Conservation (phyloP, 2,797 vertebrate species). For the Poeciliopsis presidionis region DNA sequence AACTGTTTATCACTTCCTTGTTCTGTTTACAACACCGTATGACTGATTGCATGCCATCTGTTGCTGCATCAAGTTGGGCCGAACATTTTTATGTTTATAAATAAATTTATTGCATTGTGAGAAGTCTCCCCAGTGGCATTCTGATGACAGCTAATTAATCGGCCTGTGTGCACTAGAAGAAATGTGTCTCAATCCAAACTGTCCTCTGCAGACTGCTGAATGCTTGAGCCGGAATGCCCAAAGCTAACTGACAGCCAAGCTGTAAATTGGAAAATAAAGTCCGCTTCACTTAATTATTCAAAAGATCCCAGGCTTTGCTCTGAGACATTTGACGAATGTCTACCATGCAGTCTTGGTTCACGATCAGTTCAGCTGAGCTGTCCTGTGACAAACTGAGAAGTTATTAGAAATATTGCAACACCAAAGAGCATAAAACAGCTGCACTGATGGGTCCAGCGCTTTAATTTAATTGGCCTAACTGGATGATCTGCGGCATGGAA, state of each 20-base stretch:
- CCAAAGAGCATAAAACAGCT: not conserved
- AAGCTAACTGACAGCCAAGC: slow-evolving; percentile 41
- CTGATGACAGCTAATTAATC: slow-evolving; percentile 71
- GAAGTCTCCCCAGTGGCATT: slow-evolving; percentile 52
- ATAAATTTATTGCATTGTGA: slow-evolving; percentile 55
- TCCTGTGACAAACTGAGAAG: not conserved
- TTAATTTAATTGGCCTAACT: not conserved
- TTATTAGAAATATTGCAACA: not conserved
- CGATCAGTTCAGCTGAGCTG: slow-evolving; percentile 6
- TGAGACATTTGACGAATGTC: slow-evolving; percentile 33
- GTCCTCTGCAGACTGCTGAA: slow-evolving; percentile 32
- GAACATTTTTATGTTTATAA: slow-evolving; percentile 52
- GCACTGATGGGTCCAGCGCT: not conserved
- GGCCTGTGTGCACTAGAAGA: slow-evolving; percentile 28
- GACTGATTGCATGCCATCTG: slow-evolving; percentile 63
- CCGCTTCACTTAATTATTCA: slow-evolving; percentile 50
- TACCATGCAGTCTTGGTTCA: slow-evolving; percentile 9
- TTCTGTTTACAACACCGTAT: slow-evolving; percentile 43
- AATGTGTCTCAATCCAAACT: slow-evolving; percentile 28
- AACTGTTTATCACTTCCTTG: slow-evolving; percentile 35
- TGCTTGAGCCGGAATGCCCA: slow-evolving; percentile 36
- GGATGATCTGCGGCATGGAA: not conserved
- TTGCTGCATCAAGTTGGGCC: slow-evolving; percentile 29
- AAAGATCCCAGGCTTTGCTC: slow-evolving; percentile 34
- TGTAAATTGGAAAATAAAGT: slow-evolving; percentile 45